These are phyloP conservation scores for Chloroclystis v-ata DNA, from an alignment of 2,888 invertebrate species.

Conservation along the genomic window DNA sequence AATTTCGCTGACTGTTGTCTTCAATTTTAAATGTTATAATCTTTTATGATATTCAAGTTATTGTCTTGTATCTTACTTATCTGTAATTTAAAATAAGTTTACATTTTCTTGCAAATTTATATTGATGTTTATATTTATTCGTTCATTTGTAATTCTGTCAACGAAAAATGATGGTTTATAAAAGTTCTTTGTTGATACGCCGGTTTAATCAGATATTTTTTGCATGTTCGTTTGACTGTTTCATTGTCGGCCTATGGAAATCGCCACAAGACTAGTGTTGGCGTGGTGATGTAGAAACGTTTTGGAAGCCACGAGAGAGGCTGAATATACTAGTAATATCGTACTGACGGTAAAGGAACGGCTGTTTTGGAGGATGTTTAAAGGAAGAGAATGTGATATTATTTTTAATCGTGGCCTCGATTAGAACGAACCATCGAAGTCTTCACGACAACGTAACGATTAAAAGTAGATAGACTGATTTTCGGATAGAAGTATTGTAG, in stretches of 20 bases:
- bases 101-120: too few relatives aligned
- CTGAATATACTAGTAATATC: conserved; percentile 28
- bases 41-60: too few relatives aligned
- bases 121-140: too few relatives aligned
- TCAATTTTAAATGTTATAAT: conserved; percentile 14
- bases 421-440: conserved; percentile 38
- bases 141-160: too few relatives aligned
- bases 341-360: conserved; percentile 3
- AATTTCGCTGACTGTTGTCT: conserved; percentile 38
- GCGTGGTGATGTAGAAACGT: conserved; percentile 23
- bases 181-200: conserved; percentile 1
- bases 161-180: not conserved
- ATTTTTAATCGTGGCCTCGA: conserved; percentile 60
- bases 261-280: conserved; percentile 10
- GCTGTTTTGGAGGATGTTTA: conserved; percentile 38
- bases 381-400: conserved; percentile 71
- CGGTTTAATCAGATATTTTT: too few relatives aligned
- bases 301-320: conserved; percentile 35
- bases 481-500: conserved; percentile 72
- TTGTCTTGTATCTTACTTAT: too few relatives aligned
- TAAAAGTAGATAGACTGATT: conserved; percentile 74
- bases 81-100: too few relatives aligned
- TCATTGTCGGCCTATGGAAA: conserved; percentile 25
- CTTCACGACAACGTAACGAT: conserved; percentile 53
- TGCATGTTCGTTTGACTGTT: conserved; percentile 15